These are phyloP conservation scores for Conus betulinus DNA, from an alignment of 1,140 invertebrate genomes.

Conservation along the genomic window DNA sequence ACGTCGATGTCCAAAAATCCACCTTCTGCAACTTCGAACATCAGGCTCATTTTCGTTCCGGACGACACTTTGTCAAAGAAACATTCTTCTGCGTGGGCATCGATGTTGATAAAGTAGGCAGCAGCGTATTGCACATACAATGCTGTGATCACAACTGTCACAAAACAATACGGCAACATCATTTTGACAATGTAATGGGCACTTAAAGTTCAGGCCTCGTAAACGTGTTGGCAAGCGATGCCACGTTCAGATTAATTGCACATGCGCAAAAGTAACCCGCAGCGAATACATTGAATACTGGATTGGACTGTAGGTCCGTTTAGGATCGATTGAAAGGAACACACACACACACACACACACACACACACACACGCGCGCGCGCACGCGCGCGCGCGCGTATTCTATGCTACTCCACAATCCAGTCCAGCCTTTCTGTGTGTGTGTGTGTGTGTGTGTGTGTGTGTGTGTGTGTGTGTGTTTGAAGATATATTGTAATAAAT, in stretches of 20 bases:
- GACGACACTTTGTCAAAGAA: slow-evolving; percentile 88
- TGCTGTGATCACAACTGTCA: neutral
- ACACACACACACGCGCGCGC: too few relatives aligned
- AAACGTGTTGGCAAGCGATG: slow-evolving; percentile 24
- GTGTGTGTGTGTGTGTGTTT: neutral
- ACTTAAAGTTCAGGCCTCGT: neutral
- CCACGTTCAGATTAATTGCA: slow-evolving; percentile 5
- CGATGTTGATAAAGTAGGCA: slow-evolving; percentile 87
- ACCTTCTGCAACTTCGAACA: slow-evolving; percentile 99
- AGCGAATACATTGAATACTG: neutral
- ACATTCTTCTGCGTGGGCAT: slow-evolving; percentile 99
- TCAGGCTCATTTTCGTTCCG: slow-evolving; percentile 94
- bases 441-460: neutral
- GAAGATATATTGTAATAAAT: neutral
- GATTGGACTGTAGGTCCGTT: neutral
- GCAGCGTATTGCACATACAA: slow-evolving; percentile 29
- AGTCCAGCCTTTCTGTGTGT: neutral
- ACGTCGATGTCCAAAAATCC: slow-evolving; percentile 99
- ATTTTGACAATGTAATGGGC: neutral
- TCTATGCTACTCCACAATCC: neutral
- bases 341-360: too few relatives aligned
- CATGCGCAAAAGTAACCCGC: neutral
- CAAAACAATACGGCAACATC: neutral
- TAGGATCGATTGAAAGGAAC: neutral
- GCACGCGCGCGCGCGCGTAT: too few relatives aligned